Evolutionary conservation across 2,113 vertebrate species (phyloP).

Genomic region (Podarcis raffonei): DNA sequence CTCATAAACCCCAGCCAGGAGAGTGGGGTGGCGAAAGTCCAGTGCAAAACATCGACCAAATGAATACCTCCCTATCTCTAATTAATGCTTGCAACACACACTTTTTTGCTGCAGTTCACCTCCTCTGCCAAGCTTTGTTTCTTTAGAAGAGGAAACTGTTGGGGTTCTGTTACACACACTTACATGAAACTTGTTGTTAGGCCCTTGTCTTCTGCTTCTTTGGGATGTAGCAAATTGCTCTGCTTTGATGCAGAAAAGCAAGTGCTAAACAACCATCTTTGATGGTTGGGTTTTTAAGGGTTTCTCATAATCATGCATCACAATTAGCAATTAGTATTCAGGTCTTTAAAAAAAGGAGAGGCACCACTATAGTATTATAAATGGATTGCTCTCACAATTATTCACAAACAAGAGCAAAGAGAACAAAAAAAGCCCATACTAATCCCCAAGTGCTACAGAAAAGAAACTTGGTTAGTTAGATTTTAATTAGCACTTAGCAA

Average conservation of each 20-base stretch:
- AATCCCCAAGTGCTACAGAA: slow-evolving; percentile 36
- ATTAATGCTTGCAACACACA: no score
- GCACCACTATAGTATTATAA: slow-evolving; percentile 36
- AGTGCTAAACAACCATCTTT: slow-evolving; percentile 45
- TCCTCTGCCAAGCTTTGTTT: background rate
- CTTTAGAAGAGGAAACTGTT: background rate
- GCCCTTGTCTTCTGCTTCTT: background rate
- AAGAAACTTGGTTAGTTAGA: slow-evolving; percentile 45
- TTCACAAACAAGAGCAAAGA: background rate
- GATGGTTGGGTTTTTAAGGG: slow-evolving; percentile 26
- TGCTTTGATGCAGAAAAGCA: slow-evolving; percentile 36
- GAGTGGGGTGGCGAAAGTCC: no score
- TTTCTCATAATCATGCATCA: slow-evolving; percentile 34
- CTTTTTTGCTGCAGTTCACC: background rate
- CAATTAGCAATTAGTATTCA: slow-evolving; percentile 58
- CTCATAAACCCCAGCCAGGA: no score
- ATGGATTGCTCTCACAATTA: slow-evolving; percentile 53
- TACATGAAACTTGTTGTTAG: background rate
- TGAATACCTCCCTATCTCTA: no score
- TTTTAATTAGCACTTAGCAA: slow-evolving; percentile 51
- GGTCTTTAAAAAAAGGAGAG: slow-evolving; percentile 3
- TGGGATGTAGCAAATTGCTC: slow-evolving; percentile 36
- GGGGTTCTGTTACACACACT: background rate
- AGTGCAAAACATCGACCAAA: background rate
- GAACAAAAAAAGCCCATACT: slow-evolving; percentile 7